Percentiles rank a stretch among this genome's conserved stretches.
phyloP scores from a whole-genome alignment of 2,113 vertebrate species.

The Elanoides forficatus region DNA sequence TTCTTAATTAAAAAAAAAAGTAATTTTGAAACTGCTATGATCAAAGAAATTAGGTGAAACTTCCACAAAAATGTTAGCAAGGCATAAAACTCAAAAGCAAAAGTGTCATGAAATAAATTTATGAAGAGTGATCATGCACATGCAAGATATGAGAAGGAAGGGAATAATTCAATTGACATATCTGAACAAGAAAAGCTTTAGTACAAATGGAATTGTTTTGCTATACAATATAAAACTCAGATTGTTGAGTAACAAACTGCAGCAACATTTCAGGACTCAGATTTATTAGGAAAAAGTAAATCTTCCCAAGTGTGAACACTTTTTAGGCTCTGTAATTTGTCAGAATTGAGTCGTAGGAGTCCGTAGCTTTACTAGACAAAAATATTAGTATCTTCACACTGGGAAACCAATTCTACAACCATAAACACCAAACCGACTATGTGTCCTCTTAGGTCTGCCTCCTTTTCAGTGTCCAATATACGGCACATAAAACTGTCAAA shows the following conservation, averaged over 20 bases:
- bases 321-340: neutral
- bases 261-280: neutral
- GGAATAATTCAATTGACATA: neutral
- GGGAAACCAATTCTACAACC: neutral
- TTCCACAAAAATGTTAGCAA: neutral
- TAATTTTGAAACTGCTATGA: neutral
- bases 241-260: neutral
- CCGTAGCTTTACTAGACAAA: neutral
- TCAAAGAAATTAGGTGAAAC: neutral
- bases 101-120: neutral
- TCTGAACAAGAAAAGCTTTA: neutral
- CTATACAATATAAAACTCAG: neutral
- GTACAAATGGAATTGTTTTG: neutral
- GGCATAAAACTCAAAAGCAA: neutral
- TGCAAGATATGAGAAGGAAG: neutral
- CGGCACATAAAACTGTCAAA: neutral
- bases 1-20: too few species aligned
- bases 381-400: neutral
- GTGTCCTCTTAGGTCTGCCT: neutral
- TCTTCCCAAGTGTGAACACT: neutral
- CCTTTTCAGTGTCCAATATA: neutral
- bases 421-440: neutral
- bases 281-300: neutral
- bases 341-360: neutral
- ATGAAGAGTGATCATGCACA: neutral